Evolutionary conservation across 2,888 invertebrate genomes (phyloP).

Genomic region (Metellina segmentata): DNA sequence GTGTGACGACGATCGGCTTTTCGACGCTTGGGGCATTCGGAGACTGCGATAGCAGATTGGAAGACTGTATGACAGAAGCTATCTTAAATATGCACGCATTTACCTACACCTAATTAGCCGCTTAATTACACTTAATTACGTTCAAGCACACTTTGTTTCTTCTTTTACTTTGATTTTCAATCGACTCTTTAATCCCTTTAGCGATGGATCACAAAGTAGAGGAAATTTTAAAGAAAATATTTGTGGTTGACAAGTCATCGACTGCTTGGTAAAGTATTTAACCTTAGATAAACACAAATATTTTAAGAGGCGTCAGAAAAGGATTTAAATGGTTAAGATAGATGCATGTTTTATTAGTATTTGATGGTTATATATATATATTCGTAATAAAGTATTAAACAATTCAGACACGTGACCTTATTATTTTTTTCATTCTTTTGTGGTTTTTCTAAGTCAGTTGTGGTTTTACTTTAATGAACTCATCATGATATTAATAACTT

Average conservation of each 20-base stretch:
- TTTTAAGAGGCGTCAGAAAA: not conserved
- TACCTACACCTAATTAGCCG: slow-evolving; percentile 73
- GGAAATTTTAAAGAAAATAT: slow-evolving; percentile 9
- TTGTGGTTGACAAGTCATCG: slow-evolving; percentile 41
- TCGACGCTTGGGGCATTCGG: slow-evolving; percentile 49
- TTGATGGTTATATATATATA: no score
- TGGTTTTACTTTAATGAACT: no score
- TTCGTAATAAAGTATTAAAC: no score
- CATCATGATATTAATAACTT: no score
- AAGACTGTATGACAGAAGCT: slow-evolving; percentile 61
- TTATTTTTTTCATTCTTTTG: no score
- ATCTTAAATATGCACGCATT: slow-evolving; percentile 74
- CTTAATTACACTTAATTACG: slow-evolving; percentile 75
- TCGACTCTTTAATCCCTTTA: slow-evolving; percentile 53
- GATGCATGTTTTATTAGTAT: no score
- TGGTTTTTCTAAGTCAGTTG: no score
- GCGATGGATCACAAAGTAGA: slow-evolving; percentile 18
- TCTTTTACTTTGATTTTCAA: slow-evolving; percentile 62
- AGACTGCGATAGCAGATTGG: slow-evolving; percentile 60
- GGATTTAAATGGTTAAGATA: not conserved
- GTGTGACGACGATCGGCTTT: slow-evolving; percentile 52
- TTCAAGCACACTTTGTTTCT: slow-evolving; percentile 50
- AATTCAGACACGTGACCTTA: no score
- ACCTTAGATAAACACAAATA: not conserved
- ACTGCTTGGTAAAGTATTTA: slow-evolving; percentile 11